Evolutionary conservation across 2,113 vertebrate genomes (phyloP).

Genomic region (Daubentonia madagascariensis): DNA sequence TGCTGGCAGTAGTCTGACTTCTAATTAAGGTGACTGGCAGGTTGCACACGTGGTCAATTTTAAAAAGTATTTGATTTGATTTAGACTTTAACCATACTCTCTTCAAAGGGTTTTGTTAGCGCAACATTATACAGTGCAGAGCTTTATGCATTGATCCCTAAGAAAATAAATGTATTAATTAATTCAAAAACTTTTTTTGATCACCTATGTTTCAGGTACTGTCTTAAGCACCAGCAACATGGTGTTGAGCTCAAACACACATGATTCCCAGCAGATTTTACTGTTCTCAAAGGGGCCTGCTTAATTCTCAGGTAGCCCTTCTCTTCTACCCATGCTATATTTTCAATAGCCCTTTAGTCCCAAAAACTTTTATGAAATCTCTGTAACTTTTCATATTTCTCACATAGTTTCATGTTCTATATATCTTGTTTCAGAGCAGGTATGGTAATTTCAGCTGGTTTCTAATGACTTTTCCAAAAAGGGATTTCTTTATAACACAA

Average conservation of each 20-base stretch:
- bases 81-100: neutral
- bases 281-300: neutral
- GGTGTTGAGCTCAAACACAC: neutral
- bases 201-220: neutral
- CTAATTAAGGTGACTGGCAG: constrained; percentile 22
- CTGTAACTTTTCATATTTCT: constrained; percentile 13
- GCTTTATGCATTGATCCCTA: neutral
- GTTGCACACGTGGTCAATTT: neutral
- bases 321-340: neutral
- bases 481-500: neutral
- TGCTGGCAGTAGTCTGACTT: neutral
- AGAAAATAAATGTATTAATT: neutral
- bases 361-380: neutral
- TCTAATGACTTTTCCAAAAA: neutral
- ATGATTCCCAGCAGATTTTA: neutral
- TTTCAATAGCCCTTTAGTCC: neutral
- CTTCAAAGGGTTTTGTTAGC: neutral
- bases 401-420: neutral
- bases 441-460: neutral
- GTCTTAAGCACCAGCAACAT: neutral
- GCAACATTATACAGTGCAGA: neutral
- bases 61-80: neutral
- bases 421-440: constrained; percentile 2
- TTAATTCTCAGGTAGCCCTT: neutral
- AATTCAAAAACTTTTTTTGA: neutral